phyloP scores from a whole-genome alignment of 2,113 vertebrate species.

The Acanthisitta chloris region DNA sequence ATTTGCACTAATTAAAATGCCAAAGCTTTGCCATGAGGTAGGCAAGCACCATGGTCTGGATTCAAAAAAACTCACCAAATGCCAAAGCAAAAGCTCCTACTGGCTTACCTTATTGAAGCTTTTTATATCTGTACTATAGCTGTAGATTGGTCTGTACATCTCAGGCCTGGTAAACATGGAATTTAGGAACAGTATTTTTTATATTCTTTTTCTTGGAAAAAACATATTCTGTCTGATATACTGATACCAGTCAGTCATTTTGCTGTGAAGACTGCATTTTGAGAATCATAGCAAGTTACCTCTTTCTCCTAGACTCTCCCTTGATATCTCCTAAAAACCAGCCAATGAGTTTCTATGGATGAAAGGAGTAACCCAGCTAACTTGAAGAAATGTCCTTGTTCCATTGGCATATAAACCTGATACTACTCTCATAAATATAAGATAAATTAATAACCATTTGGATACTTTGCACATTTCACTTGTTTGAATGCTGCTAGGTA shows the following conservation, averaged over 20 bases:
- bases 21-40: not conserved
- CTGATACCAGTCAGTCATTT: not conserved
- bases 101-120: not conserved
- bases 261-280: not conserved
- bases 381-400: not conserved
- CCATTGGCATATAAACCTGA: not conserved
- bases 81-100: not conserved
- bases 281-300: not conserved
- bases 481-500: not conserved
- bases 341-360: accelerated
- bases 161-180: not conserved
- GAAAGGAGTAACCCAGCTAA: not conserved
- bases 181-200: not conserved
- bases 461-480: not conserved
- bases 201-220: not conserved
- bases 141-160: not conserved
- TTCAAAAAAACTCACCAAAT: not conserved
- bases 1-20: not conserved
- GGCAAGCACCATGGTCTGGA: not conserved
- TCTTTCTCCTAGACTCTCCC: not conserved
- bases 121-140: not conserved
- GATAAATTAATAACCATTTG: not conserved
- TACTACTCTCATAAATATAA: not conserved
- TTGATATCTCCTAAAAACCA: not conserved
- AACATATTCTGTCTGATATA: not conserved